Evolutionary conservation across 2,888 invertebrate genomes (phyloP).

Genomic region (Cylloceria caligata): DNA sequence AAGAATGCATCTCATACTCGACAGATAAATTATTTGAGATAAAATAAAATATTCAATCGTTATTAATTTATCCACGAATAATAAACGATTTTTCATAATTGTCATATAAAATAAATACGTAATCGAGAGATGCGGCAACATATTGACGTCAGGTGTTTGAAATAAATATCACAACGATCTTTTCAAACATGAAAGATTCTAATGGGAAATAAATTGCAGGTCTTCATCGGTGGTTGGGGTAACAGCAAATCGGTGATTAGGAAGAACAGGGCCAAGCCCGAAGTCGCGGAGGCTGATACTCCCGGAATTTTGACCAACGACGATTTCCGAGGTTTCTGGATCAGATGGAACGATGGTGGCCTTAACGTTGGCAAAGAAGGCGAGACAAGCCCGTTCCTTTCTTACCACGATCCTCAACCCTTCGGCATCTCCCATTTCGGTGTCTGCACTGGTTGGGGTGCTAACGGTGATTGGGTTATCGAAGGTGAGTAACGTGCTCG

Average conservation of each 20-base stretch:
- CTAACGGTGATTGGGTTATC: conserved; percentile 92
- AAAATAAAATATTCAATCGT: too few species aligned
- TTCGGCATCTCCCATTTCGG: conserved; percentile 91
- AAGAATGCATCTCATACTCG: too few species aligned
- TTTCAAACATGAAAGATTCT: too few species aligned
- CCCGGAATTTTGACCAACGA: conserved; percentile 90
- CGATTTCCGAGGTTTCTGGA: conserved; percentile 94
- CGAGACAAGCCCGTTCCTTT: conserved; percentile 90
- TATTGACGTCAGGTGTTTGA: neutral
- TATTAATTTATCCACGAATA: too few species aligned
- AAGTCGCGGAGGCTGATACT: conserved; percentile 89
- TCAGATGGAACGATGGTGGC: conserved; percentile 84
- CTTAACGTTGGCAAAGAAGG: conserved; percentile 91
- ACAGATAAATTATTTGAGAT: too few species aligned
- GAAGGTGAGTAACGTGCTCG: conserved; percentile 87
- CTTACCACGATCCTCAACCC: conserved; percentile 90
- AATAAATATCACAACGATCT: too few species aligned
- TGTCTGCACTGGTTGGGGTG: conserved; percentile 95
- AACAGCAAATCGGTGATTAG: conserved; percentile 94
- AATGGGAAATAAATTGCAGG: conserved; percentile 81
- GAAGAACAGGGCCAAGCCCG: conserved; percentile 91
- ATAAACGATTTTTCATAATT: neutral
- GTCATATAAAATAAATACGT: conserved; percentile 25
- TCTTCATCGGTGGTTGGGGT: conserved; percentile 95
- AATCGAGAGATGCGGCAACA: too few species aligned